Conservation (phyloP, 2,113 vertebrate genomes). For the Electrona antarctica region DNA sequence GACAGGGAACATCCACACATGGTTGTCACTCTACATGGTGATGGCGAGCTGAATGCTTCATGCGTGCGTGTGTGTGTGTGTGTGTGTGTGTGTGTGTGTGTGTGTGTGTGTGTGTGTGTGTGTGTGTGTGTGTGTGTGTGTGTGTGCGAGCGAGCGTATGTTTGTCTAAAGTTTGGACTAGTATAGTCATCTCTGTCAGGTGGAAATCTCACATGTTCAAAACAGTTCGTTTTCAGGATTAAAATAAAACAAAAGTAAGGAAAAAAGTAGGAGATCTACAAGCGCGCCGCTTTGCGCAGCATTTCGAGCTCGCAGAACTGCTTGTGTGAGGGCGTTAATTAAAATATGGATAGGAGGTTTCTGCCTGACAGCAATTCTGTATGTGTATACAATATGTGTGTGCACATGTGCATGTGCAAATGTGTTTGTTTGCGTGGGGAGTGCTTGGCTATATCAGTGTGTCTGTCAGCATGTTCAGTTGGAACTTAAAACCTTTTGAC, state of each 20-base stretch:
- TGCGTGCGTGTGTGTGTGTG: constrained; percentile 1
- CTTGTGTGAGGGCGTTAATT: too few relatives aligned
- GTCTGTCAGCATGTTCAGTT: constrained; percentile 6
- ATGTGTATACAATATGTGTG: neutral
- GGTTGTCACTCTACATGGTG: constrained; percentile 23
- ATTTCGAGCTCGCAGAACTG: too few relatives aligned
- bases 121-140: neutral
- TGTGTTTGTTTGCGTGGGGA: neutral
- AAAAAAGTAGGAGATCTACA: too few relatives aligned
- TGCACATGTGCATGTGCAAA: neutral
- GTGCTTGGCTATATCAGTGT: neutral
- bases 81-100: neutral
- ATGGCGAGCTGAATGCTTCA: constrained; percentile 16
- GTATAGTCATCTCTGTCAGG: too few relatives aligned
- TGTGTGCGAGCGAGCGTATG: neutral
- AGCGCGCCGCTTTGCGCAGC: too few relatives aligned
- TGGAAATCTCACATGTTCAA: too few relatives aligned
- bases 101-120: constrained; percentile 1
- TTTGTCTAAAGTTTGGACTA: too few relatives aligned
- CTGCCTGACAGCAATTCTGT: too few relatives aligned
- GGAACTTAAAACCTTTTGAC: neutral
- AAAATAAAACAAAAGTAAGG: too few relatives aligned
- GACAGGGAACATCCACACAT: constrained; percentile 40
- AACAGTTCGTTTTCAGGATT: too few relatives aligned
- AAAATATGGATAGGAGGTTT: too few relatives aligned